phyloP scores from a whole-genome alignment of 2,113 vertebrate genomes.

The Chaetops frenatus region DNA sequence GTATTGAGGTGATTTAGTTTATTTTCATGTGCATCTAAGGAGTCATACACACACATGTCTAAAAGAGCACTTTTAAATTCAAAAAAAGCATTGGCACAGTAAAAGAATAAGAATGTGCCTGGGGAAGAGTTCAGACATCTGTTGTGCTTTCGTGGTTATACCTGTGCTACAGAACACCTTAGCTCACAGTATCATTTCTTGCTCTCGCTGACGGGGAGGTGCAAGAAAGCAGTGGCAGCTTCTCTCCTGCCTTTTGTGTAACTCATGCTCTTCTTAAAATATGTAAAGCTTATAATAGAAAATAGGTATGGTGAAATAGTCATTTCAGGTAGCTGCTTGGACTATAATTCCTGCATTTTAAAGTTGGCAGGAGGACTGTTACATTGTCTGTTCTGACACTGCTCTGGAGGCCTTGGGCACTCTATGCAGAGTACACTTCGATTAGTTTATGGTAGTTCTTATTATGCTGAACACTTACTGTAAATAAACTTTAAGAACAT shows the following conservation, averaged over 20 bases:
- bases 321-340: neutral
- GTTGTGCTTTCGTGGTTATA: neutral
- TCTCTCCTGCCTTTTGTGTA: neutral
- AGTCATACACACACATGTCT: fast-evolving
- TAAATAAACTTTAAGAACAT: neutral
- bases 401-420: neutral
- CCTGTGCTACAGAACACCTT: fast-evolving
- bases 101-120: neutral
- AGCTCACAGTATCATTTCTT: neutral
- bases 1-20: neutral
- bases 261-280: neutral
- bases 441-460: neutral
- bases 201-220: neutral
- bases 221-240: neutral
- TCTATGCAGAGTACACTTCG: neutral
- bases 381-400: neutral
- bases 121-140: neutral
- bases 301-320: neutral
- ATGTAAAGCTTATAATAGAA: neutral
- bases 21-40: neutral
- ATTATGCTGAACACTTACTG: neutral
- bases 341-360: neutral
- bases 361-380: neutral
- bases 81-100: neutral
- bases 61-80: neutral